Evolutionary conservation across 2,888 invertebrate genomes (phyloP).

Genomic region (Drosophila conformis): DNA sequence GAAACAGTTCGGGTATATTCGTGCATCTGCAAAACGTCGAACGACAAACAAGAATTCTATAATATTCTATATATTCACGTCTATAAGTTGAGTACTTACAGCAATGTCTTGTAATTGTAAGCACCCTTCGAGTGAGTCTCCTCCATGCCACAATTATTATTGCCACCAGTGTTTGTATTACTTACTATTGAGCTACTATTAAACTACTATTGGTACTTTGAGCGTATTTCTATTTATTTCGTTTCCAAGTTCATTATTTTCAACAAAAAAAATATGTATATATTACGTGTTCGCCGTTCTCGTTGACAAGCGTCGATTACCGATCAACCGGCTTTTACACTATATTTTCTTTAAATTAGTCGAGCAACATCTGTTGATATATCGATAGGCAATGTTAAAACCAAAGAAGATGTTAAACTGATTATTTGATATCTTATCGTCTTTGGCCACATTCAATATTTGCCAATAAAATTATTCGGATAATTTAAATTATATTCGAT

Average conservation of each 20-base stretch:
- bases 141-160: slow-evolving; percentile 30
- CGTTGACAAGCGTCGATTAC: neutral
- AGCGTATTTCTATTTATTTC: neutral
- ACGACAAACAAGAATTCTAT: neutral
- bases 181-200: neutral
- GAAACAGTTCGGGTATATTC: slow-evolving; percentile 88
- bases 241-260: neutral
- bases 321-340: neutral
- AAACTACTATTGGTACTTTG: neutral
- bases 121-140: slow-evolving; percentile 24
- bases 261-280: neutral
- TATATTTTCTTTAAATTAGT: neutral
- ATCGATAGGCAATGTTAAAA: neutral
- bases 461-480: neutral
- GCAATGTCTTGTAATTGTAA: slow-evolving; percentile 59
- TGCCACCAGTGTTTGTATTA: neutral
- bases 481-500: neutral
- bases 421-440: neutral
- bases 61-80: too few relatives aligned
- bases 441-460: neutral
- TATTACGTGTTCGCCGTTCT: neutral
- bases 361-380: neutral
- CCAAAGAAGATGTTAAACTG: neutral
- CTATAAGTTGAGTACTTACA: slow-evolving; percentile 44
- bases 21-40: slow-evolving; percentile 84